Evolutionary conservation across 2,113 vertebrate species (phyloP).

Genomic region (Megaptera novaeangliae): DNA sequence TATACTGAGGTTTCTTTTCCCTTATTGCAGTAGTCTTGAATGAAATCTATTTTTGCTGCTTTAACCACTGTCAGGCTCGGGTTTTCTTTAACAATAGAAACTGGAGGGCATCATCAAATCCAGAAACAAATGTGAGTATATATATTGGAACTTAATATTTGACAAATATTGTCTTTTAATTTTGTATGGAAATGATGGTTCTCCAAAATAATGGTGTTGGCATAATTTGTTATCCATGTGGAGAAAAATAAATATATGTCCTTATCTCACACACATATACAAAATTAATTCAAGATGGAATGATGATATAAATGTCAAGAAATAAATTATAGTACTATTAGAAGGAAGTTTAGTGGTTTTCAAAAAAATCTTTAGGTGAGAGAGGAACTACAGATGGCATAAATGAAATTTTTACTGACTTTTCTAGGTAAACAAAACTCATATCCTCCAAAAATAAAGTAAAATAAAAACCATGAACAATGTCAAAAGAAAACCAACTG

Average conservation of each 20-base stretch:
- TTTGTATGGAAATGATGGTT: background rate
- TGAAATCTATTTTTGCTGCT: background rate
- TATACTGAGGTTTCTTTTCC: background rate
- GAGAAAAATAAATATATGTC: background rate
- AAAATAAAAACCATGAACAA: background rate
- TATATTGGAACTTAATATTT: background rate
- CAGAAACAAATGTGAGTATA: background rate
- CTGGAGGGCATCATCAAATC: background rate
- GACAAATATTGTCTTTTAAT: background rate
- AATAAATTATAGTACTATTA: slow-evolving; percentile 2
- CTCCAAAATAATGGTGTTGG: background rate
- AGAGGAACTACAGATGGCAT: background rate
- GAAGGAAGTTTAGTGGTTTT: background rate
- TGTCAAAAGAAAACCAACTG: background rate
- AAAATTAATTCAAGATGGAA: slow-evolving; percentile 25
- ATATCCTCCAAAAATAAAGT: background rate
- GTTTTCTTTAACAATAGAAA: background rate
- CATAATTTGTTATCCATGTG: background rate
- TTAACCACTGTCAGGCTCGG: background rate
- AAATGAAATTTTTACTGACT: slow-evolving; percentile 24
- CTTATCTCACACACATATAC: background rate
- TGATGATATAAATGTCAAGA: background rate
- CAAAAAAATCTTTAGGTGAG: background rate
- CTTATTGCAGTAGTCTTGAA: background rate
- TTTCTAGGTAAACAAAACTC: background rate